These are phyloP conservation scores for Nasonia giraulti DNA, from an alignment of 1,140 invertebrate species.

Conservation along the genomic window DNA sequence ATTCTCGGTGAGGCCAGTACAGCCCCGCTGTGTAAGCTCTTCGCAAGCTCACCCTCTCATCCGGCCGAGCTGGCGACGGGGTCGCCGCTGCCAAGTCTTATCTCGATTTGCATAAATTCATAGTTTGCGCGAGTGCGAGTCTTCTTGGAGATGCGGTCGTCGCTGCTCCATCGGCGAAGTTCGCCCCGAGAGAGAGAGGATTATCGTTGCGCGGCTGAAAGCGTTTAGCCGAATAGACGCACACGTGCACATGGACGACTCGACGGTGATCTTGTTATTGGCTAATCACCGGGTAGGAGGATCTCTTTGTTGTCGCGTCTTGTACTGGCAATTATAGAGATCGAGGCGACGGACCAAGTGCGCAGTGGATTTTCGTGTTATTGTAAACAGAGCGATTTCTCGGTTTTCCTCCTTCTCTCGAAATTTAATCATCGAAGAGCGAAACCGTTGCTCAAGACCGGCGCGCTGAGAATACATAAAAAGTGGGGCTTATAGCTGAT, in stretches of 20 bases:
- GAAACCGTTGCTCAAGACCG: too few species aligned
- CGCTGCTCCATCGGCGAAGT: slow-evolving; percentile 20
- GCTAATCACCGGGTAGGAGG: background rate
- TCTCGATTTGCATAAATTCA: slow-evolving; percentile 70
- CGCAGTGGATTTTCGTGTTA: too few species aligned
- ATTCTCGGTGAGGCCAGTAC: background rate
- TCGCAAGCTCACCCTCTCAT: background rate
- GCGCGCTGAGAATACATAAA: too few species aligned
- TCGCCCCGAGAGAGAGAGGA: background rate
- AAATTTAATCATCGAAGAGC: too few species aligned
- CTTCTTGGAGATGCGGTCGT: slow-evolving; percentile 7
- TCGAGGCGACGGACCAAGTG: too few species aligned
- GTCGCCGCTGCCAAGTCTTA: slow-evolving; percentile 60
- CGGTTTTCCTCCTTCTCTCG: too few species aligned
- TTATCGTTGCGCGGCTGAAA: slow-evolving; percentile 6
- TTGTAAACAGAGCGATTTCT: too few species aligned
- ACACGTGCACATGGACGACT: background rate
- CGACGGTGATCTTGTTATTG: slow-evolving; percentile 1
- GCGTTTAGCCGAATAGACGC: slow-evolving; percentile 12
- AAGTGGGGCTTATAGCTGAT: background rate
- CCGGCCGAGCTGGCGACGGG: slow-evolving; percentile 33
- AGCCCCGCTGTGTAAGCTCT: background rate
- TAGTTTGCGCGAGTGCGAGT: slow-evolving; percentile 57
- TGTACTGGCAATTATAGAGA: background rate
- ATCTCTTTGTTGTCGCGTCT: background rate